Conservation (phyloP, 2,113 vertebrate genomes). For the Strigops habroptila region DNA sequence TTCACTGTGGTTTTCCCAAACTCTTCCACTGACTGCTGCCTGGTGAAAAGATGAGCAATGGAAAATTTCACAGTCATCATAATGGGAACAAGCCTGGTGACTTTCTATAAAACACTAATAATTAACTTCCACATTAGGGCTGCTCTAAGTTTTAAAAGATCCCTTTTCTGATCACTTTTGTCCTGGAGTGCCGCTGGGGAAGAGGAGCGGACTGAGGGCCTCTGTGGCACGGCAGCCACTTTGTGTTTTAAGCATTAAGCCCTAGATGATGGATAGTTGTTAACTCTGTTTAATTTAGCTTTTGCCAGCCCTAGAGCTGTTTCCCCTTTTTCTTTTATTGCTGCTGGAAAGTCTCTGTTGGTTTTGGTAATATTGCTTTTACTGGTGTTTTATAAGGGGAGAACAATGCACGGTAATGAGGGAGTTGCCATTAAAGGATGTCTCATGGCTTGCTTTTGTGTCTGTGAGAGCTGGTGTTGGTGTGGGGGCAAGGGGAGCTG, state of each 20-base stretch:
- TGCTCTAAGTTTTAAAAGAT: background rate
- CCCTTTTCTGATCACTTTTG: background rate
- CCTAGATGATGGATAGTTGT: slow-evolving; percentile 10
- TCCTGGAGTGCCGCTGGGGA: background rate
- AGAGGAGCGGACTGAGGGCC: background rate
- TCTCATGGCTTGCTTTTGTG: background rate
- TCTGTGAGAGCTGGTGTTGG: fast-evolving
- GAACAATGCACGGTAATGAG: background rate
- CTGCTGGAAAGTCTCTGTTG: slow-evolving; percentile 41
- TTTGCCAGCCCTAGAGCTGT: slow-evolving; percentile 49
- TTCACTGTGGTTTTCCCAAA: background rate
- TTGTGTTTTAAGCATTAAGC: slow-evolving; percentile 9
- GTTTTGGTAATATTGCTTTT: slow-evolving; percentile 28
- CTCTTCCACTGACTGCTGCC: background rate
- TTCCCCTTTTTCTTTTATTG: slow-evolving; percentile 42
- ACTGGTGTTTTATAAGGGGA: slow-evolving; percentile 11
- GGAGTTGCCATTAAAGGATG: background rate
- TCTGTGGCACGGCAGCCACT: background rate
- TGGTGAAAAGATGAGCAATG: background rate
- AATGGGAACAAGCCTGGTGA: background rate
- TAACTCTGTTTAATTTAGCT: slow-evolving; percentile 16
- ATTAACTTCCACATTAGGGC: background rate
- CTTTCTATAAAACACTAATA: slow-evolving; percentile 7
- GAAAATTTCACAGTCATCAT: background rate
- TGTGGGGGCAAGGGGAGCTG: background rate